Conservation (phyloP, 2,888 invertebrate genomes). For the Elegia similella region DNA sequence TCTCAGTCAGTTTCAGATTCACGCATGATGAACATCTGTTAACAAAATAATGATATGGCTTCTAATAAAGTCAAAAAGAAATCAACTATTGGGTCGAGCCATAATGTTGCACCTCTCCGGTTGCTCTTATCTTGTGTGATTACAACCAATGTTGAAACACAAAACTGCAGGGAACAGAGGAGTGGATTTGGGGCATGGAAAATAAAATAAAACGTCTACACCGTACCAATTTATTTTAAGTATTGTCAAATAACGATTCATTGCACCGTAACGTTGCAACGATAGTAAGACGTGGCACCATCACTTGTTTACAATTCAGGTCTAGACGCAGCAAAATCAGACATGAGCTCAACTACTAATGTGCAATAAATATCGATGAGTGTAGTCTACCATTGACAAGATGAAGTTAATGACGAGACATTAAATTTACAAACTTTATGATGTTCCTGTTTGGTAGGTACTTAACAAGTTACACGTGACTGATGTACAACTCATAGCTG, state of each 20-base stretch:
- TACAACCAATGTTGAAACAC: too few species aligned
- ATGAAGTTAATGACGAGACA: slow-evolving; percentile 2
- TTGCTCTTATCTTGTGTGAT: too few species aligned
- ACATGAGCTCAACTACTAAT: slow-evolving; percentile 27
- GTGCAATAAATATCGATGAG: slow-evolving; percentile 29
- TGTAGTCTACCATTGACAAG: slow-evolving; percentile 11
- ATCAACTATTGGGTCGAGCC: too few species aligned
- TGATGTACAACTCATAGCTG: not conserved
- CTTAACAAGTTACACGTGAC: not conserved
- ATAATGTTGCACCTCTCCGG: too few species aligned
- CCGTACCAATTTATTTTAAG: slow-evolving; percentile 70
- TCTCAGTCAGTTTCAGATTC: too few species aligned
- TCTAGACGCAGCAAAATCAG: slow-evolving; percentile 28
- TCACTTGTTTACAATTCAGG: slow-evolving; percentile 27
- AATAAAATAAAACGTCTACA: slow-evolving; percentile 48
- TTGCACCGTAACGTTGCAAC: slow-evolving; percentile 25
- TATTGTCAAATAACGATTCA: slow-evolving; percentile 69
- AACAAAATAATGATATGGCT: too few species aligned
- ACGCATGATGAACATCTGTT: too few species aligned
- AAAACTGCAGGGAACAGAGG: not conserved
- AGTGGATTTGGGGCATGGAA: not conserved
- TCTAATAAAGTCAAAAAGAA: too few species aligned
- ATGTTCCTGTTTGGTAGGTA: slow-evolving; percentile 6
- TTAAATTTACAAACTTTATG: slow-evolving; percentile 1
- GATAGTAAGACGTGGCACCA: slow-evolving; percentile 26